Percentiles rank a stretch among this genome's conserved stretches.
Conservation (phyloP, 2,888 invertebrate genomes). For the Dicranocentrus wangi region DNA sequence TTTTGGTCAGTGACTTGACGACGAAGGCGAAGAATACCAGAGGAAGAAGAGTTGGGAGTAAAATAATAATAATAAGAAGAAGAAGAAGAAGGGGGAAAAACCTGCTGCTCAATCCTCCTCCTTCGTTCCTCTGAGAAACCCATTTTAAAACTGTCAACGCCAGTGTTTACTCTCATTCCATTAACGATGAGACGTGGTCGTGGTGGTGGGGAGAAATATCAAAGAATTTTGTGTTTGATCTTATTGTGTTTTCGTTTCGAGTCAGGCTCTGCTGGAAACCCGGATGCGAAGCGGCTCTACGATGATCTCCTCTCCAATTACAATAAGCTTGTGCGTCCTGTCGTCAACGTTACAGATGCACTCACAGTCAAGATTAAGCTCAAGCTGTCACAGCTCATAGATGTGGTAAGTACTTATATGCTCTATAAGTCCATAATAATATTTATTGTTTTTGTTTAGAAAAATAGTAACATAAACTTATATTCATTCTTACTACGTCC, state of each 20-base stretch:
- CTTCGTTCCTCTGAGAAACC: too few relatives aligned
- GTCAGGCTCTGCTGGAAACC: constrained; percentile 88
- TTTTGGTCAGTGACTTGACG: too few relatives aligned
- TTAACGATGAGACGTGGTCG: constrained; percentile 41
- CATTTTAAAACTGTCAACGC: too few relatives aligned
- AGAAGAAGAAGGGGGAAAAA: too few relatives aligned
- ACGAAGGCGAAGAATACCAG: too few relatives aligned
- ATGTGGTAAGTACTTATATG: constrained; percentile 81
- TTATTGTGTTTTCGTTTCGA: constrained; percentile 72
- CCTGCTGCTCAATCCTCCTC: too few relatives aligned
- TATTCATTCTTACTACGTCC: not conserved
- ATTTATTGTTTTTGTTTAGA: too few relatives aligned
- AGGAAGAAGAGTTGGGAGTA: too few relatives aligned
- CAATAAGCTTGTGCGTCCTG: constrained; percentile 90
- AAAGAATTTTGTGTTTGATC: constrained; percentile 68
- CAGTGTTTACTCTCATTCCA: too few relatives aligned
- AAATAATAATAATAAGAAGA: too few relatives aligned
- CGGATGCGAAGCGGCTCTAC: constrained; percentile 90
- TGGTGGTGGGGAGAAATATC: constrained; percentile 40
- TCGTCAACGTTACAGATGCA: constrained; percentile 88
- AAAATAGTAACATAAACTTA: too few relatives aligned
- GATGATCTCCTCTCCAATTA: constrained; percentile 90
- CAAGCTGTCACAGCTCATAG: constrained; percentile 90
- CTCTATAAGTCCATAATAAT: too few relatives aligned
- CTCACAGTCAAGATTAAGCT: constrained; percentile 90